Evolutionary conservation across 2,113 vertebrate species (phyloP), one percentile per base, ranked within the genome.

Genomic region (Nothocercus julius): DNA sequence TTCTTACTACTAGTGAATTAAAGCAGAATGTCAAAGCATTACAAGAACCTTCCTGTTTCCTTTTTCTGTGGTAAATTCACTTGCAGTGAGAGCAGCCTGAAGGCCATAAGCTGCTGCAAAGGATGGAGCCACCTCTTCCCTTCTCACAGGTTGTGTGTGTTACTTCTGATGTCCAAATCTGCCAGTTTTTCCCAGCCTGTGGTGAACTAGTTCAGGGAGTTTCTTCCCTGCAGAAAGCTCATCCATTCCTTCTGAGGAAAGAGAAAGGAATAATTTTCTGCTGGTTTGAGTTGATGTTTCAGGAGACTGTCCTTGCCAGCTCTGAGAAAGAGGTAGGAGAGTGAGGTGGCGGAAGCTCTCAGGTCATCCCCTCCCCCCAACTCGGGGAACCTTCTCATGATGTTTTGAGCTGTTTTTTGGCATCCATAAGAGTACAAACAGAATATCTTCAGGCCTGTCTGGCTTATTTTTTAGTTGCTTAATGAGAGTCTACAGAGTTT

Each of bases 201-300:
- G 9, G 62, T 82, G 75, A 92, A 32, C 67, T 34, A 19, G 74
- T 89, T 82, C 56, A 87, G 87, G 91, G 74, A 93, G 77, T 91
- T 93, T 34, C 84, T 74, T 92, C 92, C 53, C 78, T 92, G 82
- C 53, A 47, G n/a, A 51, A 84, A 91, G 25, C 54, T 62, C 76
- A 16, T 87, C 79, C 58, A 76, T 82, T 54, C 75, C 47, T 68
- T 89, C 85, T 94, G 85, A 67, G 28, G 44, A 62, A 84, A 85
- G 51, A 25, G 49, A 62, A 84, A 82, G 51, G 25, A 92, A n/a
- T 49, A 96, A 36, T 49, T 73, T 78, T 28, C 51, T 93, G 32
- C 63, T 92, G 38, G 19, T 36, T 36, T 36, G 36, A 36, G 36
- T 36, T 36, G 36, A 36, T 36, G 85, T 81, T 32, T 56, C 47